Conservation (phyloP, 2,113 vertebrate genomes). For the Sterrhoptilus dennistouni region DNA sequence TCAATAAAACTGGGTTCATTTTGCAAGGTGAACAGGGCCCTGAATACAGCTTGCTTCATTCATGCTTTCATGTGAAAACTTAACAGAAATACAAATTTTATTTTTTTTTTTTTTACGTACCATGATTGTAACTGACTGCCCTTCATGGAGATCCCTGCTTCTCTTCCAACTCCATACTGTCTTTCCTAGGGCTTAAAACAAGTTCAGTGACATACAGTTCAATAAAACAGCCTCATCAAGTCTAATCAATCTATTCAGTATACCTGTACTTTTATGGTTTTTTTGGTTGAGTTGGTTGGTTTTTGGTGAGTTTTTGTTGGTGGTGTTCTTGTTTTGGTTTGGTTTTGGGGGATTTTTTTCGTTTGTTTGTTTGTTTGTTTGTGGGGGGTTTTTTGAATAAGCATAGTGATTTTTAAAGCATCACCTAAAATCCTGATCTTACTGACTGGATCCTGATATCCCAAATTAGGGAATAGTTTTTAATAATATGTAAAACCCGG, state of each 20-base stretch:
- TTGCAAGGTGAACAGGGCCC: neutral
- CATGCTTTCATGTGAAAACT: neutral
- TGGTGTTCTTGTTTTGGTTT: too few species aligned
- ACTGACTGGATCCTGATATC: neutral
- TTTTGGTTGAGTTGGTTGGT: neutral
- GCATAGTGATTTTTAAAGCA: neutral
- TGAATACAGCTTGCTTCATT: neutral
- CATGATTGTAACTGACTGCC: neutral
- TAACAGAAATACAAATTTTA: neutral
- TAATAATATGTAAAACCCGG: neutral
- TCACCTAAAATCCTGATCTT: neutral
- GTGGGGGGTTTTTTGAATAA: neutral
- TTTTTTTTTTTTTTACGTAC: conserved; percentile 1
- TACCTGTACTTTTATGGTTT: neutral
- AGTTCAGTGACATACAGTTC: neutral
- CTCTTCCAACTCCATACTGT: neutral
- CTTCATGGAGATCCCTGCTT: neutral
- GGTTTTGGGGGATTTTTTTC: too few species aligned
- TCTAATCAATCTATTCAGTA: neutral
- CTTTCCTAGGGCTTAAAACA: conserved; percentile 21
- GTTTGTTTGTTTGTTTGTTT: too few species aligned
- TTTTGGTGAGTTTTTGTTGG: neutral
- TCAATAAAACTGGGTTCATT: neutral
- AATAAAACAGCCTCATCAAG: neutral
- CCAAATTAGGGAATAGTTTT: neutral